Conservation (phyloP, 2,797 vertebrate genomes). For the Pipistrellus pipistrellus region DNA sequence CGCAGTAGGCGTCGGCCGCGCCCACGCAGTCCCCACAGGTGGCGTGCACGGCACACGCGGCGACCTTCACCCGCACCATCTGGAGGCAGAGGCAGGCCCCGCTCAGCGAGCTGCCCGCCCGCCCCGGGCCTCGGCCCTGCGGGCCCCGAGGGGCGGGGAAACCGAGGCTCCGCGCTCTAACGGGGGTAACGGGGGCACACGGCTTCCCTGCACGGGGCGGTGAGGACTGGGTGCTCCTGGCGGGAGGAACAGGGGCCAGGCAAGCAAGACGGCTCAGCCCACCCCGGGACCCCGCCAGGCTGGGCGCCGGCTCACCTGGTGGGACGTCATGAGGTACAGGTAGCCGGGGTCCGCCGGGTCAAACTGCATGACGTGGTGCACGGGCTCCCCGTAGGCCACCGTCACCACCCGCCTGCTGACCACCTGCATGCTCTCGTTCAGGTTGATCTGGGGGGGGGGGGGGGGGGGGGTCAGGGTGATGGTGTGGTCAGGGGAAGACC, state of each 20-base stretch:
- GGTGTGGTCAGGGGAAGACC: background rate
- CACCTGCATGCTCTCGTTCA: conserved; percentile 91
- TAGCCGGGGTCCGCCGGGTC: conserved; percentile 95
- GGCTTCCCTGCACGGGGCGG: background rate
- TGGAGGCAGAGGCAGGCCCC: conserved; percentile 76
- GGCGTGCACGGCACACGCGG: conserved; percentile 92
- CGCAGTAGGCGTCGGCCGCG: conserved; percentile 94
- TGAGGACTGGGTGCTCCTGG: background rate
- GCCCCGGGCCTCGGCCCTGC: background rate
- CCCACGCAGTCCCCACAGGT: conserved; percentile 94
- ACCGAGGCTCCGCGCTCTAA: background rate
- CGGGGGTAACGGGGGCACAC: rapidly evolving
- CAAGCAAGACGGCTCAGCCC: background rate
- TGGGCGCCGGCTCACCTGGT: conserved; percentile 91
- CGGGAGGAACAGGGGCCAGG: background rate
- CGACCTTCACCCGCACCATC: conserved; percentile 95
- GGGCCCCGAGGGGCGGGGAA: background rate
- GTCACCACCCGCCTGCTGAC: conserved; percentile 92
- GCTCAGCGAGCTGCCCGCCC: background rate
- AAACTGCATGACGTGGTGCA: conserved; percentile 97
- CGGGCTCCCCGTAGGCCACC: conserved; percentile 92
- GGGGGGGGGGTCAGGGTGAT: background rate
- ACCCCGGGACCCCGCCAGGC: background rate
- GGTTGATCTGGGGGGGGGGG: conserved; percentile 90
- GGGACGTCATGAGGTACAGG: conserved; percentile 97